Evolutionary conservation across 2,888 invertebrate species (phyloP).

Genomic region (Escarpia spicata): DNA sequence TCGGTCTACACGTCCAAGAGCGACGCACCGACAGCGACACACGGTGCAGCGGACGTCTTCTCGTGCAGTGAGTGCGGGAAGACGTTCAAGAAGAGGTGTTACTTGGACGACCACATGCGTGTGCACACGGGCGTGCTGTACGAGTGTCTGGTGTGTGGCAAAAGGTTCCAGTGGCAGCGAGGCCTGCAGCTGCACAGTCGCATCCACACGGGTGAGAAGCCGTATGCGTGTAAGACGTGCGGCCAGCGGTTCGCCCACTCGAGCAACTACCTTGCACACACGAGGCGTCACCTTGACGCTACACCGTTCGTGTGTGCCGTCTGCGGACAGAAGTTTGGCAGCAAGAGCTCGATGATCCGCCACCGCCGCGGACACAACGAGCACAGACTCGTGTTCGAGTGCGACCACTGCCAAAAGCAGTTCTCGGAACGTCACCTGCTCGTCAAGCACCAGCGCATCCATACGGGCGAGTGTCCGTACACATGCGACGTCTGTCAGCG

Average conservation of each 20-base stretch:
- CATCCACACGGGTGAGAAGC: constrained; percentile 4
- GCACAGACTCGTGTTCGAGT: not conserved
- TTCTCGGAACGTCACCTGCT: not conserved
- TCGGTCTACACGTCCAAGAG: not conserved
- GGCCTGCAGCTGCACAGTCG: not conserved
- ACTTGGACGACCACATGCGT: not conserved
- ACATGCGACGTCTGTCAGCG: not conserved
- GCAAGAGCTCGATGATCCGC: not conserved
- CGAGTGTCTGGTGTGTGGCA: not conserved
- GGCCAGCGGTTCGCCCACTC: not conserved
- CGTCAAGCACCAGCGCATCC: not conserved
- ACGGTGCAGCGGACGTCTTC: not conserved
- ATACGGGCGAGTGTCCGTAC: not conserved
- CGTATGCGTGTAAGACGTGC: not conserved
- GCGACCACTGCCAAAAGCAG: not conserved
- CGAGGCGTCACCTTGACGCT: not conserved
- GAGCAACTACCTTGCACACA: not conserved
- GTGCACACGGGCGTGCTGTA: not conserved
- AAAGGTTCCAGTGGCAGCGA: not conserved
- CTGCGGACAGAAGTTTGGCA: not conserved
- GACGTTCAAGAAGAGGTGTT: constrained; percentile 4
- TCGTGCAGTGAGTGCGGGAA: not conserved
- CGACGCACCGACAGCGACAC: not conserved
- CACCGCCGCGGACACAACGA: not conserved
- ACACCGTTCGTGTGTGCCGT: not conserved